Evolutionary conservation across 2,888 invertebrate species (phyloP).

Genomic region (Rhagonycha lutea): DNA sequence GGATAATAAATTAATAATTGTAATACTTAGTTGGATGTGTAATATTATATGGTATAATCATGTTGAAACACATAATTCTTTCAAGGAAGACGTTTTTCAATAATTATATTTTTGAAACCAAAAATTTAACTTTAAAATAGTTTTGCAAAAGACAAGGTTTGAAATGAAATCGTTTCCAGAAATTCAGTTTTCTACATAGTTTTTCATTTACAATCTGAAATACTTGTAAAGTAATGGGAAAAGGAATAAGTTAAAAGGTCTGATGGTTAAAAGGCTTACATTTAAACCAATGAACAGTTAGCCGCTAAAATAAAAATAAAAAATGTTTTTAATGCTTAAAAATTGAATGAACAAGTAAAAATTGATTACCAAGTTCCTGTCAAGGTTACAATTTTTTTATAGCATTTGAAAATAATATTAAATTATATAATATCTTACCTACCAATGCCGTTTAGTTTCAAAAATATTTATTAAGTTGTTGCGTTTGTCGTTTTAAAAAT

Average conservation of each 20-base stretch:
- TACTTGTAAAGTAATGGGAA: background rate
- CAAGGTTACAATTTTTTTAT: background rate
- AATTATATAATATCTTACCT: background rate
- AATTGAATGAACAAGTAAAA: background rate
- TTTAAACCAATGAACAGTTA: background rate
- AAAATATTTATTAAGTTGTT: background rate
- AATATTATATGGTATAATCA: background rate
- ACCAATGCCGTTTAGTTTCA: background rate
- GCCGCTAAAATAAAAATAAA: background rate
- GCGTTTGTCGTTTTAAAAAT: background rate
- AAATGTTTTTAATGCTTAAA: background rate
- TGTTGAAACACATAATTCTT: background rate
- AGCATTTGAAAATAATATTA: background rate
- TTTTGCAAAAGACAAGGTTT: background rate
- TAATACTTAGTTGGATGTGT: background rate
- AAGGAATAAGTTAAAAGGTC: background rate
- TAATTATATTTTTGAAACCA: background rate
- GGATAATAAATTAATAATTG: background rate
- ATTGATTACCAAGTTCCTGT: background rate
- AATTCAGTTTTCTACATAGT: background rate
- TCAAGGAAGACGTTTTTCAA: background rate
- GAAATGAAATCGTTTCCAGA: background rate
- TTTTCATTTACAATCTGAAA: background rate
- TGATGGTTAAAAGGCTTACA: too few relatives aligned
- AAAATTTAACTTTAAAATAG: background rate